Base-by-base conservation (phyloP, 2,888 invertebrate species). In the Minunthozetes semirufus region DNA sequence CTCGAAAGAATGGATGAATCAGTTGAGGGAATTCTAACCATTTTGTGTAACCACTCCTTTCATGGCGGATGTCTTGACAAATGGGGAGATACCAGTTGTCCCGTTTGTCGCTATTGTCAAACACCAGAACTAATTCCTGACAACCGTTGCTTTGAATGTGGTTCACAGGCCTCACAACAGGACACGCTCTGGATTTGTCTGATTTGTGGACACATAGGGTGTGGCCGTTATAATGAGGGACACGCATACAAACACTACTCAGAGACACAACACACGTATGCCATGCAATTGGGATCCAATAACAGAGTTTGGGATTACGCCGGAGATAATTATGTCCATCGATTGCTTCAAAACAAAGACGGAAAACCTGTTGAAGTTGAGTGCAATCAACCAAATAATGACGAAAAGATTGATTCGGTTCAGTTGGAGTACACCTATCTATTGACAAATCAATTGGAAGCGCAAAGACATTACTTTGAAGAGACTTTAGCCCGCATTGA, bases 271-370 rank as follows among this genome's bases (percentile, higher is more conserved):
- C 99, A 99, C 83, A 96, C 96, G 22, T 99, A 95, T 81, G 94
- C 97, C 6, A 88, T 99, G 86, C 96, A 99, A 82, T 85, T 98
- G 76, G 97, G 96, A 0, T 79, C 80, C 6, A 94, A 93, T 63
- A 94, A 96, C 81, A 87, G 95, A 72, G 99, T 99, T 0, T 99
- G 99, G 99, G 99, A 99, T 82, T 99, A 99, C 83, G 96, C 96
- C 72, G 97, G 97, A 79, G 95, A 96, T 84, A 94, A 93, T 83
- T 96, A 94, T 85, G 95, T 95, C 11, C 96, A 96, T 85, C 88
- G 99, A 17, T 85, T 99, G 53, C 88, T 99, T 27, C 97, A 97
- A 85, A 97, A 94, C 84, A 96, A 98, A 85, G 98, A 98, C 85
- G 98, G 97, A 27, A 98, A 98, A 84, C 86, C 97, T 81, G 96